These are phyloP conservation scores for Apodemus sylvaticus DNA, from an alignment of 2,113 vertebrate species.

Conservation along the genomic window DNA sequence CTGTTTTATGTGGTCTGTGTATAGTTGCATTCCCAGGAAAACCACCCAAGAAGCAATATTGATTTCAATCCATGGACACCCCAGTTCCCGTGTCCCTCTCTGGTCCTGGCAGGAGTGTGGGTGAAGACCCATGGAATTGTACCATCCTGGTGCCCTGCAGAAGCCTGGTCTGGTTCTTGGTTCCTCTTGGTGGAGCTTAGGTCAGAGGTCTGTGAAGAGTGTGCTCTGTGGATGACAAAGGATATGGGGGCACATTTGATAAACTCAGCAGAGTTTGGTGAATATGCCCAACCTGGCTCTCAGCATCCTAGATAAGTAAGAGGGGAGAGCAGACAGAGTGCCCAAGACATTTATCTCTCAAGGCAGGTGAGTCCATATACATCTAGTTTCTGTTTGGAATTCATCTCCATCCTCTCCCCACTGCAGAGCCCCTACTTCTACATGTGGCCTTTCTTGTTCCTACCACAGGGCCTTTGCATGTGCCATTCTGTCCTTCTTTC, in stretches of 20 bases:
- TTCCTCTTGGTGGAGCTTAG: not conserved
- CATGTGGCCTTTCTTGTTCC: accelerated
- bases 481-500: not conserved
- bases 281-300: not conserved
- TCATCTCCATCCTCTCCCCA: not conserved
- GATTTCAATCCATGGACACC: not conserved
- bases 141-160: not conserved
- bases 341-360: not conserved
- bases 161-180: not conserved
- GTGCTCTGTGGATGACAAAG: not conserved
- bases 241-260: not conserved
- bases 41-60: not conserved
- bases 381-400: not conserved
- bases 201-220: too few species aligned
- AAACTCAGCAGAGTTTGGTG: not conserved
- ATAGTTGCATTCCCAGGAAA: not conserved
- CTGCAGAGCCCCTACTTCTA: not conserved
- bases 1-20: not conserved
- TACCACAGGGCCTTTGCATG: not conserved
- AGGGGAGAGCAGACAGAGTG: not conserved
- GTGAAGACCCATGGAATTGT: not conserved
- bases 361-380: not conserved
- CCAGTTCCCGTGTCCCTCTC: not conserved
- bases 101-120: too few species aligned
- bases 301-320: not conserved